These are phyloP conservation scores for Campylomormyrus tamandua DNA, from an alignment of 2,113 vertebrate species.

Conservation along the genomic window DNA sequence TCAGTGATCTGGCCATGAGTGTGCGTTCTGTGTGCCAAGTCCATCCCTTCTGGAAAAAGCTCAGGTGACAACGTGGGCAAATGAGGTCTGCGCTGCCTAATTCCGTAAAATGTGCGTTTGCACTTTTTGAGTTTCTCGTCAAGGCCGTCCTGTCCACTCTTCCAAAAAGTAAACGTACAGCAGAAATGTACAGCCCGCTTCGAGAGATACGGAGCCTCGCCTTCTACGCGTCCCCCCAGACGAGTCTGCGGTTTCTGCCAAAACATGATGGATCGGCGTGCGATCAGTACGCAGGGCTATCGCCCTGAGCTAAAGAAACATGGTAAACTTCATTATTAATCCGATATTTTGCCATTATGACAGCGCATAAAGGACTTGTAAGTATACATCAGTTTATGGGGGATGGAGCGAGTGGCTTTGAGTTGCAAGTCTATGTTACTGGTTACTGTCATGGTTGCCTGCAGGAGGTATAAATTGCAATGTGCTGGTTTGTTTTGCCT, in stretches of 20 bases:
- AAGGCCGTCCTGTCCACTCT: not conserved
- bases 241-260: not conserved
- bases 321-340: not conserved
- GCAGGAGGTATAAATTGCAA: not conserved
- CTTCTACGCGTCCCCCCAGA: not conserved
- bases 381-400: not conserved
- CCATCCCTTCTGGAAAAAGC: not conserved
- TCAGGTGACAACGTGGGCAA: not conserved
- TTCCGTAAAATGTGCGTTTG: not conserved
- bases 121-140: not conserved
- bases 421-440: not conserved
- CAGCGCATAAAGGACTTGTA: not conserved
- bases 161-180: not conserved
- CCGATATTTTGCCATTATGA: not conserved
- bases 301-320: not conserved
- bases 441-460: not conserved
- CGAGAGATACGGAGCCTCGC: not conserved
- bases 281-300: not conserved
- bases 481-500: not conserved
- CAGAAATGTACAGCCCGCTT: not conserved
- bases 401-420: not conserved
- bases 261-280: not conserved
- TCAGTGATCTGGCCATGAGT: not conserved
- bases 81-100: not conserved
- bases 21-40: not conserved